Base-by-base conservation (phyloP, 1,140 invertebrate species). In the Limonius californicus region DNA sequence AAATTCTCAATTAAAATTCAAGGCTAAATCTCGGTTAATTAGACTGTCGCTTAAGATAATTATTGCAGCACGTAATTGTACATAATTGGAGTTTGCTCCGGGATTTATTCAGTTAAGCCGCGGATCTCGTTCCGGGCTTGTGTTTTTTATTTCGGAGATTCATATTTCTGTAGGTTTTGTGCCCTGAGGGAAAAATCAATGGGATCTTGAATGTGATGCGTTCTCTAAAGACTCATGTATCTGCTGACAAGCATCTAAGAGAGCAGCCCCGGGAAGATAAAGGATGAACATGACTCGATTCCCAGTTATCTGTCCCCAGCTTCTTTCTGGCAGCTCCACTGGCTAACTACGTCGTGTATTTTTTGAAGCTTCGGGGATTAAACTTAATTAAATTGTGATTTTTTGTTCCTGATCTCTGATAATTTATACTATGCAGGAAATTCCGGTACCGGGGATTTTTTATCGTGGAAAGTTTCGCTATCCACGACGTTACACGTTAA, bases 191-290 rank as follows among this genome's bases (percentile, higher is more conserved):
- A 39, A 39, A 39, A 39, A 39, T 39, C 35, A 39, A 39, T 39
- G 35, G n/a, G n/a, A 39, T 39, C 35, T 39, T 39, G 35, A 39
- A 12, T 39, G 35, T 14, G 35, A 39, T 39, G 35, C 8, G 35
- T 39, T 39, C 35, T 39, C 35, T 39, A 39, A 39, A 39, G 35
- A 39, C 35, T 39, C 35, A 39, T 39, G 35, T 39, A 39, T 39
- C n/a, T 39, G 35, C 35, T 39, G 35, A 39, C 35, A 39, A 39
- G 35, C 35, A 39, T 39, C 35, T 39, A 39, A 39, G 35, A 39
- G 35, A 39, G 35, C 35, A 39, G n/a, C n/a, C n/a, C 35, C 2
- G 35, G 23, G 35, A 11, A 39, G 35, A 39, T 39, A 39, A 39
- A 39, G n/a, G 35, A 39, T 39, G 35, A 39, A 39, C 35, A 39